phyloP scores from a whole-genome alignment of 2,888 invertebrate genomes.

The Sarcophaga caerulescens region DNA sequence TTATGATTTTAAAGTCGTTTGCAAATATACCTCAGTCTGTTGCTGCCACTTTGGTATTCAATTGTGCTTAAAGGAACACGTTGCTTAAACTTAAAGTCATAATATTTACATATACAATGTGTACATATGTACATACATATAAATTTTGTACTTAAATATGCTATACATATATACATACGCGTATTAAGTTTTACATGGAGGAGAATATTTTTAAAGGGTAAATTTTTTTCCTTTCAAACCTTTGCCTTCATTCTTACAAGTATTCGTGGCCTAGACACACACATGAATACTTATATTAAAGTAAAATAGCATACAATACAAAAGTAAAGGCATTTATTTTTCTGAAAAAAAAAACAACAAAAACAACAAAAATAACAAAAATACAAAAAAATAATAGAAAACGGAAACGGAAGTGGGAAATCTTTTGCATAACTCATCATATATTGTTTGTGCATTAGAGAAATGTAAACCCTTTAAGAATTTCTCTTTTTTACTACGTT shows the following conservation, averaged over 20 bases:
- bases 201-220: neutral
- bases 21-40: conserved; percentile 16
- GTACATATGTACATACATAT: neutral
- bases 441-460: neutral
- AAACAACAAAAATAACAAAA: neutral
- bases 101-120: neutral
- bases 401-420: neutral
- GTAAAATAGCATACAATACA: neutral
- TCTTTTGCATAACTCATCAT: neutral
- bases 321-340: neutral
- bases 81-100: conserved; percentile 6
- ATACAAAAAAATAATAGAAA: neutral
- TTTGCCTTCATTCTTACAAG: too few relatives aligned
- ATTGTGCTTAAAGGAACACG: neutral
- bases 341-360: neutral
- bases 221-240: neutral
- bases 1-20: conserved; percentile 41
- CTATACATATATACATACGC: neutral
- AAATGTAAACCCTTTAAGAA: too few relatives aligned
- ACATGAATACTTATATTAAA: conserved; percentile 29
- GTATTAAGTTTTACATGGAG: neutral
- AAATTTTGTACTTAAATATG: neutral
- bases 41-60: neutral
- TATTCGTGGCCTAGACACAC: conserved; percentile 35
- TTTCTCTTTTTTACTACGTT: too few relatives aligned